phyloP scores from a whole-genome alignment of 1,140 invertebrate species.

The Drosophila navojoa region DNA sequence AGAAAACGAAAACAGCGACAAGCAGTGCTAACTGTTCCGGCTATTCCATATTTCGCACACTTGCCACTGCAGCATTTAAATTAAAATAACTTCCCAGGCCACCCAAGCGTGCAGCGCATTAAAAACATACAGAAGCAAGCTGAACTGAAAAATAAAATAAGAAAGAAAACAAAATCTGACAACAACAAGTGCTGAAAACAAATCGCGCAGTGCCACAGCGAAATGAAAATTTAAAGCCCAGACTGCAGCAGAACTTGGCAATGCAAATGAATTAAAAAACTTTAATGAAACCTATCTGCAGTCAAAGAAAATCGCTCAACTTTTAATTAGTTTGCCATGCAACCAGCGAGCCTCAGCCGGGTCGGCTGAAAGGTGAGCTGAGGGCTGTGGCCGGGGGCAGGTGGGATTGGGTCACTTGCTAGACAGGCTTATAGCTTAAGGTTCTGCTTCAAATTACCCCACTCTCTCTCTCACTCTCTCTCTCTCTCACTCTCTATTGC shows the following conservation, averaged over 20 bases:
- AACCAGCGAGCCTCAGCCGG: constrained; percentile 1
- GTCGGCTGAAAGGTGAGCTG: no score
- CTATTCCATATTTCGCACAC: constrained; percentile 57
- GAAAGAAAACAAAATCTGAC: constrained; percentile 4
- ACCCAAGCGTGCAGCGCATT: constrained; percentile 47
- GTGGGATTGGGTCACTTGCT: neutral
- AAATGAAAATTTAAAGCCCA: constrained; percentile 65
- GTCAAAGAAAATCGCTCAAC: constrained; percentile 68
- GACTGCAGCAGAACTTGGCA: constrained; percentile 46
- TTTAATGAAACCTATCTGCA: constrained; percentile 62
- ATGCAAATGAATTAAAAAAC: constrained; percentile 70
- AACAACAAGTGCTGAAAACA: constrained; percentile 41
- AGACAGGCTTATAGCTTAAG: constrained; percentile 46
- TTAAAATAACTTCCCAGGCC: constrained; percentile 50
- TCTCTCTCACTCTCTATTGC: neutral
- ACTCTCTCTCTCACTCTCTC: constrained; percentile 6
- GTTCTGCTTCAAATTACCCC: constrained; percentile 6
- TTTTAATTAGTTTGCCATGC: constrained; percentile 78
- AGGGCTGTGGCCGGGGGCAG: no score
- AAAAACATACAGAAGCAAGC: constrained; percentile 54
- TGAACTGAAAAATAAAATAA: constrained; percentile 22
- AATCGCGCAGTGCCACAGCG: constrained; percentile 29
- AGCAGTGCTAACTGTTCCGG: constrained; percentile 9
- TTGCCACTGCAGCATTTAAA: constrained; percentile 43
- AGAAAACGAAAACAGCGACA: neutral